Evolutionary conservation across 1,140 invertebrate species (phyloP).

Genomic region (Lineus longissimus): DNA sequence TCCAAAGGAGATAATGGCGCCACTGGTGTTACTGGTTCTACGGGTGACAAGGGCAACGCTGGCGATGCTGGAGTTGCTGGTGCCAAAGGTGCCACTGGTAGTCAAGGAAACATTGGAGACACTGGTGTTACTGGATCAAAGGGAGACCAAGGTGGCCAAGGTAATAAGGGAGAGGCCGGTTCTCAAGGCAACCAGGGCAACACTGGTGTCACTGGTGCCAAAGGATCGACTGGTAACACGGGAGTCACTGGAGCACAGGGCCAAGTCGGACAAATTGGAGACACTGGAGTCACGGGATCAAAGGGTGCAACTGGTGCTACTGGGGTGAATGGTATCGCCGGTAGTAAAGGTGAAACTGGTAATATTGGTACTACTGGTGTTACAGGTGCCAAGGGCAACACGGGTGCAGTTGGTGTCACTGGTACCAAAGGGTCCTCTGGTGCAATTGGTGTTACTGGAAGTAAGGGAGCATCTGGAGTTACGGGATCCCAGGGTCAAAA

Average conservation of each 20-base stretch:
- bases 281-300: neutral
- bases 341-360: neutral
- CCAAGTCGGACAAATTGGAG: conserved; percentile 57
- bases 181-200: conserved; percentile 9
- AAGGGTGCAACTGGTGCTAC: conserved; percentile 1
- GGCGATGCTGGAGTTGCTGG: conserved; percentile 34
- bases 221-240: conserved; percentile 4
- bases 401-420: neutral
- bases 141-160: neutral
- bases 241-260: conserved; percentile 53
- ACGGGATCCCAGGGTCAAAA: neutral
- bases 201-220: conserved; percentile 11
- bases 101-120: conserved; percentile 18
- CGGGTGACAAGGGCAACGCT: conserved; percentile 19
- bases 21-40: conserved; percentile 30
- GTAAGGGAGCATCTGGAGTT: neutral
- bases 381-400: neutral
- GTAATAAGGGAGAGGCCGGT: conserved; percentile 27
- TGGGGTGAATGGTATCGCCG: neutral
- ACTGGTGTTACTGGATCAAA: neutral
- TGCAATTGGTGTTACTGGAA: neutral
- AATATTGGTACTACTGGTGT: conserved; percentile 1
- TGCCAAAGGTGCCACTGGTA: conserved; percentile 26
- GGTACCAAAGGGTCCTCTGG: neutral
- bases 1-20: conserved; percentile 28